Base-by-base conservation (phyloP, 2,888 invertebrate genomes). In the Cylindroiulus punctatus region DNA sequence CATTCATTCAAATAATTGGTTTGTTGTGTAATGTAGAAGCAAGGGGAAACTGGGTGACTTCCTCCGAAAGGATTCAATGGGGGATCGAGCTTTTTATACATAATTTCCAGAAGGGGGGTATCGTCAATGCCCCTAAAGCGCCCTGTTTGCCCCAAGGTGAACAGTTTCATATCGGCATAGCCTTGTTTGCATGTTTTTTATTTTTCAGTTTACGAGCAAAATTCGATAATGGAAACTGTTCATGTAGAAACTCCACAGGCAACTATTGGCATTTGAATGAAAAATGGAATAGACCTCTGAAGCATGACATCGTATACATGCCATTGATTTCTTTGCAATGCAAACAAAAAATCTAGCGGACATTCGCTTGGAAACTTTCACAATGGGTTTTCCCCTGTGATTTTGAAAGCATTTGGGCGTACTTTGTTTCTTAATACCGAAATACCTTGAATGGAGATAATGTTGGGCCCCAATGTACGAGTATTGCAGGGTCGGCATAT, bases 211-310 rank as follows among this genome's bases (percentile, higher is more conserved):
- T 52, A 52, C n/a, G 52, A 52, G n/a, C 19, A n/a, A 52, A 52
- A n/a, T 52, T 52, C n/a, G n/a, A 52, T 52, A 52, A 52, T 52
- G 52, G 52, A 52, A 52, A 52, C 52, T 52, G 52, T 52, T 52
- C 52, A 52, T 52, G 52, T 52, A 52, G 19, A 19, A 47, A 47
- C 47, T 47, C 47, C 47, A 47, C 47, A 19, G 47, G 47, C 47
- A 47, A 47, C 47, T 47, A 47, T 47, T 47, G 47, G 47, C 47
- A 47, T 47, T 47, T 47, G 12, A 7, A 19, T 47, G 47, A 47
- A 47, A 47, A 47, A 47, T 47, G 47, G 47, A 47, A 47, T 47
- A 12, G 4, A 14, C 47, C 47, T 47, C 47, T 17, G 12, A 47
- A 47, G 19, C 47, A 12, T 47, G 47, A 47, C 47, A 47, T 17